Evolutionary conservation across 1,140 invertebrate species (phyloP), one percentile per base, ranked within the genome.

Genomic region (Drosophila pectinifera): DNA sequence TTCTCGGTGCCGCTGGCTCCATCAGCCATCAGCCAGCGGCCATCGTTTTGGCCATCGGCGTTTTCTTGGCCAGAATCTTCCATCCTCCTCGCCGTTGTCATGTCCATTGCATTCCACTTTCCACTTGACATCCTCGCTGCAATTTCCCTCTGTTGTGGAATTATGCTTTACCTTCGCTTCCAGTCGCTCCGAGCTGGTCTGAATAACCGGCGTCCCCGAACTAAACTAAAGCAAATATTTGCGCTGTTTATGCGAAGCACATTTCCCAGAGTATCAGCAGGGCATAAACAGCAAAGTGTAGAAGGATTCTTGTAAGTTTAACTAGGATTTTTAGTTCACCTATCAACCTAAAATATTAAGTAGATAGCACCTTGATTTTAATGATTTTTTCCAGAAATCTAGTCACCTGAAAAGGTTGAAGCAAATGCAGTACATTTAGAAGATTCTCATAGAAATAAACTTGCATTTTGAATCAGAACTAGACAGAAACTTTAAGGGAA

Each of bases 41-140:
- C 45, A 55, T 51, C 55, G 45, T 42, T 48, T 45, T 53, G 36
- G 46, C 49, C 54, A 61, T 59, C 26, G 56, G 41, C 63, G 65
- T 31, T 46, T 38, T 34, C 51, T 56, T 55, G 58, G 69, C 70
- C 72, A 76, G 51, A 26, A 31, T 31, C 31, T 49, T 46, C 46
- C 26, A 61, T 75, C 63, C 55, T 43, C 34, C 75, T 53, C 65
- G 73, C 64, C 70, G 62, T 83, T 67, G 59, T 69, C 59, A 75
- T 78, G 78, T 79, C 75, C 79, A 79, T 83, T 88, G 84, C 76
- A 79, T 77, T 88, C 55, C 62, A 58, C 68, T 77, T 85, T 85
- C 78, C 82, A 83, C 84, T 86, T 88, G 84, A 86, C 84, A 89
- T 83, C 75, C 75, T 75, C 68, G 46, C 76, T 80, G 83, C 83